These are phyloP conservation scores for Trachelus iudaicus DNA, from an alignment of 2,888 invertebrate species.

Conservation along the genomic window DNA sequence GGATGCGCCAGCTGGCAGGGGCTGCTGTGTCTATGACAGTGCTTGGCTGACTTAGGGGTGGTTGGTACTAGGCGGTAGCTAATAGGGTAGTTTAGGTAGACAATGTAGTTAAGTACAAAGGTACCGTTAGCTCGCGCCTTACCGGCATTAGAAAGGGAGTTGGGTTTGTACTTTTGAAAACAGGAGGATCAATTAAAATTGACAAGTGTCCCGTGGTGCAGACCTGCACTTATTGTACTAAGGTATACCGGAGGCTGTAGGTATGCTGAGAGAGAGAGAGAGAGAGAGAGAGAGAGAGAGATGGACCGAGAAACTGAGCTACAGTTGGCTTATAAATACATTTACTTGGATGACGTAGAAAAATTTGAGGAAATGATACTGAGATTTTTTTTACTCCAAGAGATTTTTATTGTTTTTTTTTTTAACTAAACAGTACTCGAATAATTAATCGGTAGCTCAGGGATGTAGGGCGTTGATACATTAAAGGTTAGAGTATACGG, in stretches of 20 bases:
- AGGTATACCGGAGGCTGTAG: not conserved
- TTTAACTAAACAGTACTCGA: not conserved
- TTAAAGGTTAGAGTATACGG: not conserved
- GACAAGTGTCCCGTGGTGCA: not conserved
- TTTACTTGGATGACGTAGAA: not conserved
- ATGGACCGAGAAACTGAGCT: not conserved
- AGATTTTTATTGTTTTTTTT: not conserved
- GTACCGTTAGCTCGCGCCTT: not conserved
- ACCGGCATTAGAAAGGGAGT: not conserved
- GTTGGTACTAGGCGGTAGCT: slow-evolving; percentile 17
- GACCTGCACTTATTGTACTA: not conserved
- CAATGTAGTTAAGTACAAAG: not conserved
- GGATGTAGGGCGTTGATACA: not conserved
- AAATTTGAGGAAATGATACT: not conserved
- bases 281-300: not conserved
- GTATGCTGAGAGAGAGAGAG: not conserved
- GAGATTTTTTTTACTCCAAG: not conserved
- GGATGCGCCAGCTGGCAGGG: slow-evolving; percentile 48
- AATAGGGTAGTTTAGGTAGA: slow-evolving; percentile 19
- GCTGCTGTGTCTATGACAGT: slow-evolving; percentile 1
- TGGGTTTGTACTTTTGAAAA: not conserved
- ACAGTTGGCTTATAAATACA: not conserved
- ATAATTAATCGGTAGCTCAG: not conserved
- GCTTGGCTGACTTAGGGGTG: slow-evolving; percentile 24
- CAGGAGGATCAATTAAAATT: not conserved